Conservation (phyloP, 2,888 invertebrate species). For the Magallana nippona region DNA sequence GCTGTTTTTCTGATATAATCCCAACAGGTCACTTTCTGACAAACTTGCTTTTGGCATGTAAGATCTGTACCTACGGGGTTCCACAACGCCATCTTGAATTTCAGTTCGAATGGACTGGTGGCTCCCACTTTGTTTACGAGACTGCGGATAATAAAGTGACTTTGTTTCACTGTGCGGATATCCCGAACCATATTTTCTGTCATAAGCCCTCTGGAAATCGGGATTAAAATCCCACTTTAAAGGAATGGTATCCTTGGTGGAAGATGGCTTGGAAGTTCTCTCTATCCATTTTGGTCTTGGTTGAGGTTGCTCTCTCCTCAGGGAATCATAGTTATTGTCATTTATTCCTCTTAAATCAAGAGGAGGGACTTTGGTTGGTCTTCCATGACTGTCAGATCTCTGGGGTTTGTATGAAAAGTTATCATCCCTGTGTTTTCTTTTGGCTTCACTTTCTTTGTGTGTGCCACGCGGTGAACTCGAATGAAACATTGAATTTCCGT, state of each 20-base stretch:
- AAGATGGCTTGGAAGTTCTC: slow-evolving; percentile 8
- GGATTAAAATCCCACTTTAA: slow-evolving; percentile 15
- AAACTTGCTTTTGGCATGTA: slow-evolving; percentile 42
- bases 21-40: slow-evolving; percentile 30
- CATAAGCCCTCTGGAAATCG: not conserved
- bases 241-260: not conserved
- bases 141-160: slow-evolving; percentile 33
- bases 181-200: not conserved
- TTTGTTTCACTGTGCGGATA: slow-evolving; percentile 22
- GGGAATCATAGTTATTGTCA: not conserved
- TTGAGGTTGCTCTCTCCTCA: not conserved
- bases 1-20: not conserved
- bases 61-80: slow-evolving; percentile 20
- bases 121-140: slow-evolving; percentile 11
- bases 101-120: slow-evolving; percentile 46
- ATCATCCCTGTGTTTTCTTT: not conserved
- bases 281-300: slow-evolving; percentile 34
- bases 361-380: slow-evolving; percentile 53
- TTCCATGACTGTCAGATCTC: slow-evolving; percentile 1
- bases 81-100: slow-evolving; percentile 36
- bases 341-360: slow-evolving; percentile 56
- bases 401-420: not conserved
- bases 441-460: not conserved
- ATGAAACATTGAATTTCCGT: slow-evolving; percentile 34
- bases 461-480: not conserved